Evolutionary conservation across 2,113 vertebrate genomes (phyloP), one percentile per base, ranked within the genome.

Genomic region (Bufo gargarizans): DNA sequence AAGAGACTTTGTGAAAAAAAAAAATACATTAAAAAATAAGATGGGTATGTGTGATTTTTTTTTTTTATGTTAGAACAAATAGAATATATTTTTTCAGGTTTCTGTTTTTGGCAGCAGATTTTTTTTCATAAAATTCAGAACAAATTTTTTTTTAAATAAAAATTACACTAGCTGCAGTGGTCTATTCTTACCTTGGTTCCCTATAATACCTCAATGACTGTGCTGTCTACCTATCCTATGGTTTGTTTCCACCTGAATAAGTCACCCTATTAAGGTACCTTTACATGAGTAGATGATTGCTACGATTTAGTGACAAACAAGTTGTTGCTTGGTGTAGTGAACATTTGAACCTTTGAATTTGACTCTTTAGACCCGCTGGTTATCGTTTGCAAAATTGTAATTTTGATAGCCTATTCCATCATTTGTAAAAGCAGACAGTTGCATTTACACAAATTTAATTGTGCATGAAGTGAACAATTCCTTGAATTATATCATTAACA

Each of bases 11-110:
- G 45, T 92, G 87, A 89, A 88, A 91, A 92, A 92, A 93, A 93
- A 93, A 91, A 92, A 92, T 91, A 93, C 93, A 79, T 50, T 50
- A 20, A 16, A 89, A 89, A 85, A 93, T 78, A 90, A 92, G 92
- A 92, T 92, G 92, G 93, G 93, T 89, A 94, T 16, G 85, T 16
- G 85, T 93, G 92, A 91, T 45, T 91, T 91, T 94, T 94, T 92
- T 58, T 53, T 78, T 78, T 74, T 93, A 94, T 92, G 91, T 79
- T 95, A 96, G 94, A 93, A 93, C 91, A 92, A 89, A 93, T 92
- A 94, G 95, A 94, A 90, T 91, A 91, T 92, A 93, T 93, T 92
- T 93, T 90, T 93, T 92, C 92, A 94, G 92, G 91, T 94, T 95
- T 91, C 93, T 95, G 95, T 94, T 93, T 79, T 79, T 67, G 14